Evolutionary conservation across 2,888 invertebrate genomes (phyloP), one percentile per base, ranked within the genome.

Genomic region (Drosophila ustulata): DNA sequence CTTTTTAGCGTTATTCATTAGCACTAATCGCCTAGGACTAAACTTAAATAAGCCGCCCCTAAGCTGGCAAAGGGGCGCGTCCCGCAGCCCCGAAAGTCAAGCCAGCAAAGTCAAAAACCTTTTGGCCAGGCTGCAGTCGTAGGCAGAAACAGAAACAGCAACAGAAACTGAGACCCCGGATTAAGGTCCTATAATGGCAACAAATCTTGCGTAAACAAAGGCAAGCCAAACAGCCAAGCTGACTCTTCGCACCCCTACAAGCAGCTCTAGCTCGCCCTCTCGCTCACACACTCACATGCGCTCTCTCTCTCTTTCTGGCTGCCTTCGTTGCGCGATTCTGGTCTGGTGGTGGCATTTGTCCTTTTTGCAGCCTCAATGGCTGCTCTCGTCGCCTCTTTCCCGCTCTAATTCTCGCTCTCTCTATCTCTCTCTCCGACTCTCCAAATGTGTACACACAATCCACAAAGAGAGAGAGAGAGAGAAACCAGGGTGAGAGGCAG

Each of bases 131-230:
- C 52, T 34, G 23, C 8, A 8, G 45, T 39, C 18, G 68, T 71
- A 69, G 84, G 79, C 85, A 71, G 75, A 59, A 41, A 41, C 39
- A 41, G 39, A 41, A 41, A 41, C 85, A 41, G 39, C 18, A 41
- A 41, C 85, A 71, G 75, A 62, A 45, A 73, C 73, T 68, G 80
- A 88, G 82, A 75, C 64, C 80, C 80, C 69, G 75, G 89, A 87
- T 85, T 85, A 85, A 70, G 75, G 75, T 63, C 26, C 72, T 68
- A 50, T 87, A 85, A 85, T 89, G 89, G 88, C 89, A 89, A 87
- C 88, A 85, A 85, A 85, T 85, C 87, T 85, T 87, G 88, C 85
- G 88, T 89, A 89, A 89, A 86, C 89, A 89, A 86, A 82, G 85
- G 72, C 71, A 76, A 56, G 62, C 70, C 49, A 70, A 70, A 50